A percentile compares a stretch with the other conserved stretches of the same genome.
phyloP scores from a whole-genome alignment of 2,113 vertebrate genomes.

The Lepisosteus oculatus region DNA sequence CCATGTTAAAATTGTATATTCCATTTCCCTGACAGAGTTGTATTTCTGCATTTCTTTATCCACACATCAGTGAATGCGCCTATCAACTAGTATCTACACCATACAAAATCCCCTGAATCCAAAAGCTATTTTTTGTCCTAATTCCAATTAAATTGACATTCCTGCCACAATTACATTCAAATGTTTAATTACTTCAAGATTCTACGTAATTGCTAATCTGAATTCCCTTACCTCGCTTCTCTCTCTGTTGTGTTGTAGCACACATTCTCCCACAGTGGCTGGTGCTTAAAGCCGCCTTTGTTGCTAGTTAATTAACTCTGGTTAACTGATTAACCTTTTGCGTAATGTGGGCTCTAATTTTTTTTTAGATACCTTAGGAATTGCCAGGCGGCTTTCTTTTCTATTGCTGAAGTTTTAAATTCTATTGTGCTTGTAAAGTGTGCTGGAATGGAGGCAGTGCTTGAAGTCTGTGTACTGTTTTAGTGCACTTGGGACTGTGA shows the following conservation, averaged over 20 bases:
- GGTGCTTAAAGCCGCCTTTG: not conserved
- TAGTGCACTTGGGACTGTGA: no score
- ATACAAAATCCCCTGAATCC: not conserved
- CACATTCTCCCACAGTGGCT: not conserved
- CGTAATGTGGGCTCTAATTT: no score
- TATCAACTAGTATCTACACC: not conserved
- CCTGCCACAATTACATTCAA: slow-evolving; percentile 27
- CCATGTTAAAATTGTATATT: no score
- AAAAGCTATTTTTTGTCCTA: not conserved
- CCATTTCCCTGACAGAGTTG: not conserved
- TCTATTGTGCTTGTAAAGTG: not conserved
- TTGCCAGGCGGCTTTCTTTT: not conserved
- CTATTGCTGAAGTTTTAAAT: no score
- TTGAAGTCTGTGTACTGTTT: no score
- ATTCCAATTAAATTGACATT: not conserved
- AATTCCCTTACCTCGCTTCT: slow-evolving; percentile 4
- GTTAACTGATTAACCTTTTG: not conserved
- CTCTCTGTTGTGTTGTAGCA: slow-evolving; percentile 10
- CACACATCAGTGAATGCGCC: not conserved
- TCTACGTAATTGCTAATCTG: slow-evolving; percentile 14
- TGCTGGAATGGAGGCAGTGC: no score
- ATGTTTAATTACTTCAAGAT: slow-evolving; percentile 33
- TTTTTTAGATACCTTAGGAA: no score
- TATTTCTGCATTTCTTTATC: not conserved
- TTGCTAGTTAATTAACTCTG: not conserved